A percentile compares a stretch with the other conserved stretches of the same genome.
These are phyloP conservation scores for Odontothrips loti DNA, from an alignment of 2,888 invertebrate species.

Conservation along the genomic window DNA sequence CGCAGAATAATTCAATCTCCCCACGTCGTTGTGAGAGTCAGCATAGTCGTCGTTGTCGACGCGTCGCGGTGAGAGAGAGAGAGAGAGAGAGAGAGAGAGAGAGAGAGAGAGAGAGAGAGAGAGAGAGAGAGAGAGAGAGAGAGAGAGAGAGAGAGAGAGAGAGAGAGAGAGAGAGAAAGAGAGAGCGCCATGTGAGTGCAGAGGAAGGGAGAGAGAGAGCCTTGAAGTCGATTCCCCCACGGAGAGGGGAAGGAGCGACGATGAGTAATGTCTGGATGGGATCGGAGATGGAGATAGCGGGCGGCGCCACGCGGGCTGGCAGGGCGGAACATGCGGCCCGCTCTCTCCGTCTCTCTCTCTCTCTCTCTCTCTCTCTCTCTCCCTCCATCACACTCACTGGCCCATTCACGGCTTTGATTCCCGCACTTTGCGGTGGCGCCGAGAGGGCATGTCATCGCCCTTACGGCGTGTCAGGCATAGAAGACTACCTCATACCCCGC, in stretches of 20 bases:
- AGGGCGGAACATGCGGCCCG: background rate
- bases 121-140: background rate
- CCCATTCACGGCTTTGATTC: background rate
- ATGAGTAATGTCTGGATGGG: slow-evolving; percentile 5
- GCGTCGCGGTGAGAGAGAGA: background rate
- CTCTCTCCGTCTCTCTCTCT: background rate
- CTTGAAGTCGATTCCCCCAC: too few relatives aligned
- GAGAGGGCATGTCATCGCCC: background rate
- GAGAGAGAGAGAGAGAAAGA: background rate
- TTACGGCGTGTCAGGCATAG: slow-evolving; percentile 11
- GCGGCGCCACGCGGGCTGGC: background rate
- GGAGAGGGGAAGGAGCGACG: background rate
- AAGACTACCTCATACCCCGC: too few relatives aligned
- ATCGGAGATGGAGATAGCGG: background rate
- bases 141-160: background rate
- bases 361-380: background rate
- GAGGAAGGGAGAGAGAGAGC: background rate
- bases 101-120: background rate
- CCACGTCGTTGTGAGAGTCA: background rate
- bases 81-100: background rate
- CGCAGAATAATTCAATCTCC: slow-evolving; percentile 14
- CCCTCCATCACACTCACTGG: background rate
- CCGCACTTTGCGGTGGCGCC: background rate
- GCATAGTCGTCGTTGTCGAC: background rate
- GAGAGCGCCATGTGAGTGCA: background rate